Conservation (phyloP, 1,140 invertebrate genomes). For the Drosophila bifasciata region DNA sequence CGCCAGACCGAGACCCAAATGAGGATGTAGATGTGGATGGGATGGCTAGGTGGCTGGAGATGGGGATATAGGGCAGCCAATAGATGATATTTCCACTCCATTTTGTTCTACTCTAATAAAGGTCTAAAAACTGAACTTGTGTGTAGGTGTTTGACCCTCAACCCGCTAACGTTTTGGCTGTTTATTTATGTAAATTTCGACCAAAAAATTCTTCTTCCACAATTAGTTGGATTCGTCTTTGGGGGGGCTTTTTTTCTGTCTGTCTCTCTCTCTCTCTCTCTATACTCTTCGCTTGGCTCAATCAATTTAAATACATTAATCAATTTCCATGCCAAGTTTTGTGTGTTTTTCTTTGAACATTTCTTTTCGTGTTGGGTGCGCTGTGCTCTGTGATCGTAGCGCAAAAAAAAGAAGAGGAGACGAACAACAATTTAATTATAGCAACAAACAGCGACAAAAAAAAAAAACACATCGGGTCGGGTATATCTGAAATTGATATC, state of each 20-base stretch:
- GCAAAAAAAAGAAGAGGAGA: conserved; percentile 32
- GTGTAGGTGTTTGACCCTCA: conserved; percentile 77
- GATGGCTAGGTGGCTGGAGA: too few species aligned
- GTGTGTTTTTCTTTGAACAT: conserved; percentile 36
- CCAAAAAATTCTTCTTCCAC: conserved; percentile 65
- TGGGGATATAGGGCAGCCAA: conserved; percentile 32
- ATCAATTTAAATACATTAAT: conserved; percentile 77
- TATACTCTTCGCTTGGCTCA: conserved; percentile 41
- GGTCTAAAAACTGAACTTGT: conserved; percentile 43
- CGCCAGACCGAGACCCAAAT: conserved; percentile 45
- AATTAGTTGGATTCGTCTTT: conserved; percentile 46
- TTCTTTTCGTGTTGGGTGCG: conserved; percentile 38
- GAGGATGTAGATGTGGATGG: not conserved
- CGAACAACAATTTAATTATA: conserved; percentile 62
- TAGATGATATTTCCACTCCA: conserved; percentile 2
- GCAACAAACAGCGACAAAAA: conserved; percentile 60
- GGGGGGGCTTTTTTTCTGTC: conserved; percentile 31
- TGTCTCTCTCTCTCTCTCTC: conserved; percentile 27
- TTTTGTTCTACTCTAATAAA: conserved; percentile 59
- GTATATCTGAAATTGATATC: conserved; percentile 80
- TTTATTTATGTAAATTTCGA: conserved; percentile 66
- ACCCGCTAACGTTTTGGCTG: conserved; percentile 23
- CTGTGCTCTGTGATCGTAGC: conserved; percentile 5
- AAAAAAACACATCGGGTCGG: conserved; percentile 57
- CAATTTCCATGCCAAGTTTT: conserved; percentile 63